Percentiles rank a stretch among this genome's conserved stretches.
These are phyloP conservation scores for Temnothorax unifasciatus DNA, from an alignment of 2,888 invertebrate genomes.

Conservation along the genomic window DNA sequence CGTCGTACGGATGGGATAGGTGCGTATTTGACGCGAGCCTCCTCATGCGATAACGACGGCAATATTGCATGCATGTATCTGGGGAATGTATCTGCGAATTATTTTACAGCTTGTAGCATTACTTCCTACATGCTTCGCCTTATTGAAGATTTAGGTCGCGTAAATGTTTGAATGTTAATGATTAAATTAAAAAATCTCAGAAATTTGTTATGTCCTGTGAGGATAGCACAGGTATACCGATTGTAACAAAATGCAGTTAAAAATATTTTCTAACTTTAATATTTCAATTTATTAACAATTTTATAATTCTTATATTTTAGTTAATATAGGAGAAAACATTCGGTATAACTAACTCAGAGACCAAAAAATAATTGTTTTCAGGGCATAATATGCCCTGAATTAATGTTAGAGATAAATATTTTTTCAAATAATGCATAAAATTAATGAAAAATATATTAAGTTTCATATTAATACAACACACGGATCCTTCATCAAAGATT, in stretches of 20 bases:
- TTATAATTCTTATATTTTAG: neutral
- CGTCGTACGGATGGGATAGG: constrained; percentile 6
- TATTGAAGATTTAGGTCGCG: neutral
- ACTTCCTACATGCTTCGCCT: constrained; percentile 25
- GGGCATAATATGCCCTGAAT: neutral
- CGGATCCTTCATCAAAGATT: neutral
- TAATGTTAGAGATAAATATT: neutral
- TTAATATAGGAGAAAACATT: neutral
- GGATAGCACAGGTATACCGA: too few relatives aligned
- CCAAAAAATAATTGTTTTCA: neutral
- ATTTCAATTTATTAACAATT: constrained; percentile 7
- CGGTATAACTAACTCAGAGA: neutral
- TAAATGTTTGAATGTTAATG: neutral
- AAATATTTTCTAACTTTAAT: neutral
- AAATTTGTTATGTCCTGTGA: neutral
- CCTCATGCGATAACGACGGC: constrained; percentile 36
- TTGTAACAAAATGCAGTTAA: neutral
- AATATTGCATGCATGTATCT: constrained; percentile 17
- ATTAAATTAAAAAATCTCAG: neutral
- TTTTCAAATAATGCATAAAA: neutral
- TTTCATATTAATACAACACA: neutral
- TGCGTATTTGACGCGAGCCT: constrained; percentile 31
- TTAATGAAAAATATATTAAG: neutral
- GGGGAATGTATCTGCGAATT: constrained; percentile 19
- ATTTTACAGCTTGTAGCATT: neutral